Evolutionary conservation across 2,797 vertebrate genomes (phyloP).

Genomic region (Schizopygopsis malacanthus): DNA sequence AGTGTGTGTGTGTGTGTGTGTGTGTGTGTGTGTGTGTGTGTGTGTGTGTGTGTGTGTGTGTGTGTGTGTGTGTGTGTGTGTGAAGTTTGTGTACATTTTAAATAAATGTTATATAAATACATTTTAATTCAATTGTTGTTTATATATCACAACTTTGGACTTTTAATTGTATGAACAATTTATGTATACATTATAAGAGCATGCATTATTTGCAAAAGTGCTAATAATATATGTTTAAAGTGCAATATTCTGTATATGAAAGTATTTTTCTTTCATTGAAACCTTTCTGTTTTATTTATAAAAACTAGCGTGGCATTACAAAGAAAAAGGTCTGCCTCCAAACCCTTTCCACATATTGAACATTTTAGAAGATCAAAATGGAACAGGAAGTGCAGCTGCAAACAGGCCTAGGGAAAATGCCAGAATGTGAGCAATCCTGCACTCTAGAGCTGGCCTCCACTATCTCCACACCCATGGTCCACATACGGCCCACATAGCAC

Average conservation of each 20-base stretch:
- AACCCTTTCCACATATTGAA: slow-evolving; percentile 71
- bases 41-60: background rate
- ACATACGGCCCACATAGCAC: slow-evolving; percentile 61
- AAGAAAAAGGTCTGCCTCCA: slow-evolving; percentile 23
- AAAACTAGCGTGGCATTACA: slow-evolving; percentile 54
- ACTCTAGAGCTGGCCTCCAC: slow-evolving; percentile 65
- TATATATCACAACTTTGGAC: background rate
- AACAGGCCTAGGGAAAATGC: slow-evolving; percentile 65
- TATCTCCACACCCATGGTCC: slow-evolving; percentile 56
- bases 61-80: background rate
- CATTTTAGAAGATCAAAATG: slow-evolving; percentile 75
- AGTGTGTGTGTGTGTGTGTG: background rate
- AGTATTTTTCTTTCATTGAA: background rate
- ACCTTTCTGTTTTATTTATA: slow-evolving; percentile 32
- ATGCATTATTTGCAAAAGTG: background rate
- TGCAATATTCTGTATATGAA: background rate
- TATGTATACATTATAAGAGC: background rate
- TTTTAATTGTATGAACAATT: background rate
- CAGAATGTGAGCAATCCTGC: slow-evolving; percentile 76
- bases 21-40: background rate
- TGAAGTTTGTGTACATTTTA: background rate
- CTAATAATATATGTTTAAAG: background rate
- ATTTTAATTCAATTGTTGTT: background rate
- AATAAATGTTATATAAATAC: background rate
- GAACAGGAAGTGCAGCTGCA: slow-evolving; percentile 70